Conservation (phyloP, 2,113 vertebrate species). For the Pampusana beccarii region DNA sequence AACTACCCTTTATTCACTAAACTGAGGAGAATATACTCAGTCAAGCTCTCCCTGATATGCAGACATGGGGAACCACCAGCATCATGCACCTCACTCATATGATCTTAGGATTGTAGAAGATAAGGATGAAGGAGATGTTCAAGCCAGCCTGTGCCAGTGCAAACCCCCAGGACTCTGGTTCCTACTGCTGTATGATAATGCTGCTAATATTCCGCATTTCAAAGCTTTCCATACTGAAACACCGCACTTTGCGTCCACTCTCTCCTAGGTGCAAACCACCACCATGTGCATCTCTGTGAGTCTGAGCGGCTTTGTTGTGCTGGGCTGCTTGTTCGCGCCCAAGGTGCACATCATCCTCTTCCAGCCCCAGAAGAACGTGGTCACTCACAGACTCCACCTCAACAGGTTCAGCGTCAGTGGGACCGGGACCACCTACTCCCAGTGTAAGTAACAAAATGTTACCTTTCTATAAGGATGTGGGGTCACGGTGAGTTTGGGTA, state of each 20-base stretch:
- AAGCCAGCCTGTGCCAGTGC: not conserved
- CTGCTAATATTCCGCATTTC: not conserved
- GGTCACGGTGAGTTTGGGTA: not conserved
- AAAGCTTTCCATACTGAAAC: not conserved
- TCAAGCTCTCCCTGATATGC: not conserved
- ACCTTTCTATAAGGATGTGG: not conserved
- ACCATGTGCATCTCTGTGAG: slow-evolving; percentile 99
- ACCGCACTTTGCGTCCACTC: not conserved
- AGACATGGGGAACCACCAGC: not conserved
- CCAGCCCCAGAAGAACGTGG: slow-evolving; percentile 98
- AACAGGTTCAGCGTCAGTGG: slow-evolving; percentile 97
- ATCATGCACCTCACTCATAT: not conserved
- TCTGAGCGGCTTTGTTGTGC: slow-evolving; percentile 95
- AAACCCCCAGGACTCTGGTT: not conserved
- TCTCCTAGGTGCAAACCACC: slow-evolving; percentile 93
- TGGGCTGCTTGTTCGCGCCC: slow-evolving; percentile 96
- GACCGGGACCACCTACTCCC: slow-evolving; percentile 89
- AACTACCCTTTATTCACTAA: not conserved
- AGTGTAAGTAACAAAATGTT: slow-evolving; percentile 80
- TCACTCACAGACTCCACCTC: slow-evolving; percentile 94
- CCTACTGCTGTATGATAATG: not conserved
- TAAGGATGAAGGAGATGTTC: not conserved
- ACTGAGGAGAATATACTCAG: not conserved
- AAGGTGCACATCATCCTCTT: slow-evolving; percentile 99
- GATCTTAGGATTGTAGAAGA: not conserved